Conservation (phyloP, 2,113 vertebrate genomes). For the Amazona guildingii region DNA sequence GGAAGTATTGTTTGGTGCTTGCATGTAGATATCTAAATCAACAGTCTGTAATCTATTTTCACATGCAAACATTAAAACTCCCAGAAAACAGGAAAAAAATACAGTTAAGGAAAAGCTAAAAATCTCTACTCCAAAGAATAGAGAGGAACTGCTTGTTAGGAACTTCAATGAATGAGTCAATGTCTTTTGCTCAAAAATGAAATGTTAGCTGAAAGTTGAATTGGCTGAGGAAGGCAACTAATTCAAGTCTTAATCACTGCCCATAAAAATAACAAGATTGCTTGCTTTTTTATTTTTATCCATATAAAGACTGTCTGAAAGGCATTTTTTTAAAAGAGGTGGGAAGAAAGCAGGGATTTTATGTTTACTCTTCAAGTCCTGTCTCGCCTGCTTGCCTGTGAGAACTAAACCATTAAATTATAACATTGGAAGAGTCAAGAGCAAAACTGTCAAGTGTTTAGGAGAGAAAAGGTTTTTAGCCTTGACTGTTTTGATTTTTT, state of each 20-base stretch:
- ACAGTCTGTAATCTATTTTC: not conserved
- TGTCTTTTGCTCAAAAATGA: conserved; percentile 1
- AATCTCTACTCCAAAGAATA: not conserved
- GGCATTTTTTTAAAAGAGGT: not conserved
- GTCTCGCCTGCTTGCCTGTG: not conserved
- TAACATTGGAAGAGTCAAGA: not conserved
- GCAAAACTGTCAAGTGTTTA: not conserved
- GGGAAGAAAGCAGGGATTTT: not conserved
- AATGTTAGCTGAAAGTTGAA: not conserved
- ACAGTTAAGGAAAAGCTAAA: not conserved
- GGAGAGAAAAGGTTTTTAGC: not conserved
- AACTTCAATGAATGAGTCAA: not conserved
- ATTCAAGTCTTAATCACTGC: not conserved
- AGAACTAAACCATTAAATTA: not conserved
- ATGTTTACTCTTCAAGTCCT: not conserved
- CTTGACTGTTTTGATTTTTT: not conserved
- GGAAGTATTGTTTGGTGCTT: not conserved
- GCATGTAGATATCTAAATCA: not conserved
- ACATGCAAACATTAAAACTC: not conserved
- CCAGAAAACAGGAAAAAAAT: not conserved
- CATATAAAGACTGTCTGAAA: not conserved
- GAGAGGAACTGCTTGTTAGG: not conserved
- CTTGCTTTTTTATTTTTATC: not conserved
- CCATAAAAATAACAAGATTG: not conserved
- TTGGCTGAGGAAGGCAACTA: not conserved